Conservation (phyloP, 2,797 vertebrate genomes). For the Paramormyrops hopkinsi region DNA sequence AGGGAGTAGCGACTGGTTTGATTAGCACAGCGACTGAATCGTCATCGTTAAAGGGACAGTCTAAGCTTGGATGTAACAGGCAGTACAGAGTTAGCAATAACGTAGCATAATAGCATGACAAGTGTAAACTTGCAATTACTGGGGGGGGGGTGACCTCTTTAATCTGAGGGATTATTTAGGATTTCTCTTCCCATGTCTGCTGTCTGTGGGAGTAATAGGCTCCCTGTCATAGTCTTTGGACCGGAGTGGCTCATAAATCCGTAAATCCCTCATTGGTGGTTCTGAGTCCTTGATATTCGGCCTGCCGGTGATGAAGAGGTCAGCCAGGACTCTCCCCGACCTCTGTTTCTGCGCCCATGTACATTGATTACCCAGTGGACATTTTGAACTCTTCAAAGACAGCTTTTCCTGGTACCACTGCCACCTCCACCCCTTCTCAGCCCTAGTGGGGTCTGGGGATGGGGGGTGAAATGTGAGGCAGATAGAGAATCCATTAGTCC, state of each 20-base stretch:
- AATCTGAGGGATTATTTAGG: neutral
- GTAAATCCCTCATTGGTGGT: neutral
- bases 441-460: neutral
- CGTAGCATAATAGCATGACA: neutral
- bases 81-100: neutral
- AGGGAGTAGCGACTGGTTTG: neutral
- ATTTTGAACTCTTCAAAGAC: slow-evolving; percentile 26
- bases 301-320: neutral
- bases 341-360: neutral
- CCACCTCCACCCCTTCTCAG: neutral
- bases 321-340: neutral
- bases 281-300: neutral
- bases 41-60: neutral
- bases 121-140: neutral
- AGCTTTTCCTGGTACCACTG: slow-evolving; percentile 18
- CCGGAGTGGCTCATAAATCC: neutral
- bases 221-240: neutral
- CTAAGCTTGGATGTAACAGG: neutral
- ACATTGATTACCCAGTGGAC: neutral
- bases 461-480: neutral
- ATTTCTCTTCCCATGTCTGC: neutral
- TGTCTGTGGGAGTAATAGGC: neutral
- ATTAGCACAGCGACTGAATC: neutral
- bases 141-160: neutral
- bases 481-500: neutral